Base-by-base conservation (phyloP, 2,888 invertebrate species). In the Trilocha varians region DNA sequence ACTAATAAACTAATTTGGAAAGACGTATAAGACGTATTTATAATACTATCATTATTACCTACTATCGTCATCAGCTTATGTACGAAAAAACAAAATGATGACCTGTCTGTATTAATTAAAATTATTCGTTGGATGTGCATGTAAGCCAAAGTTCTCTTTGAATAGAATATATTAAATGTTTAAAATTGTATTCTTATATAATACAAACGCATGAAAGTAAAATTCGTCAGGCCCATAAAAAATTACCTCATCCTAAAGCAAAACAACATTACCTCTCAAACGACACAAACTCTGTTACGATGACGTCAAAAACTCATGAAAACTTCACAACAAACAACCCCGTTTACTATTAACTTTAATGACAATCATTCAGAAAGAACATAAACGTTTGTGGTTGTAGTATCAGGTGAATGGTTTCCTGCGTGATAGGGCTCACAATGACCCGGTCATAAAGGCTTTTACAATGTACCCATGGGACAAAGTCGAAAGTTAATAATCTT, bases 361-460 rank as follows among this genome's bases (percentile, higher is more conserved):
- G 25, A 25, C 25, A 25, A 25, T 25, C 25, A 45, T 49, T 49
- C 49, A 45, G 47, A 49, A 47, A 53, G 45, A 25, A 48, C 49
- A 55, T 53, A 50, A 60, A 60, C 55, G 47, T 55, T 58, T 54
- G 38, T 43, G 51, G 51, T 49, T 46, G 47, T 52, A 55, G 48
- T 50, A 55, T 51, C 54, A 45, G 48, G 50, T 57, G 55, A 58
- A 59, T 54, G 54, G 53, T 56, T 63, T 62, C 55, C 55, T 51
- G 50, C 51, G 57, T 51, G 56, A 56, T 52, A 60, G 49, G 47
- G 50, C 48, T 48, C 52, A 53, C 50, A 55, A 59, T 56, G 54
- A 53, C 50, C 52, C 52, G 48, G 54, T 48, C 56, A 50, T 63
- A 58, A 62, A 63, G 49, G 62, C 41, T 53, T 55, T 53, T 54